Percentiles rank a stretch among this genome's conserved stretches.
Conservation (phyloP, 2,797 vertebrate species). For the Acipenser oxyrinchus region DNA sequence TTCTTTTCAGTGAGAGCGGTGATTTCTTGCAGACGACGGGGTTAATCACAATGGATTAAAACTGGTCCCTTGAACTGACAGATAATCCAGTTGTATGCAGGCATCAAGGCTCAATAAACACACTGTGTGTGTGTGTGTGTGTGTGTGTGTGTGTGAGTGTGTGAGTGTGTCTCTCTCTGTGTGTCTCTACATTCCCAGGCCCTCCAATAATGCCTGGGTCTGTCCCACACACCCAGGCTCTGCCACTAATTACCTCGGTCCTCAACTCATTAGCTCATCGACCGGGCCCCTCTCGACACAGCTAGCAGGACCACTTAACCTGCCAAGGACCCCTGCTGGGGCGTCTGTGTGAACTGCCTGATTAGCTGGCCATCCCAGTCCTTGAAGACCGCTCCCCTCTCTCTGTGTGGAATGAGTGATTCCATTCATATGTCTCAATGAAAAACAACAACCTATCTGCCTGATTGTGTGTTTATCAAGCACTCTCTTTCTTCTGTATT, state of each 20-base stretch:
- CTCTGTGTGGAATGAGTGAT: slow-evolving; percentile 50
- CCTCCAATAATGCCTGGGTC: background rate
- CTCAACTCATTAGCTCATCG: slow-evolving; percentile 28
- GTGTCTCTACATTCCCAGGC: background rate
- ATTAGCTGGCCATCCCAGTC: slow-evolving; percentile 60
- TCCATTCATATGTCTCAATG: slow-evolving; percentile 59
- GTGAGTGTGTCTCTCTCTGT: too few species aligned
- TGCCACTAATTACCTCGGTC: slow-evolving; percentile 73
- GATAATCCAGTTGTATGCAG: too few species aligned
- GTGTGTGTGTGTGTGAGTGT: background rate
- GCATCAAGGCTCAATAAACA: background rate
- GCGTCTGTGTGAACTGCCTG: slow-evolving; percentile 54
- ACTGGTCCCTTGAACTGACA: too few species aligned
- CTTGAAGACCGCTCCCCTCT: slow-evolving; percentile 29
- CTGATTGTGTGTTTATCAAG: too few species aligned
- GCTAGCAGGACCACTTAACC: slow-evolving; percentile 64
- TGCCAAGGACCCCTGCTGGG: slow-evolving; percentile 56
- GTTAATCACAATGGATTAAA: too few species aligned
- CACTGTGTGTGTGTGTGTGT: background rate
- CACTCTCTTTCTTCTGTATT: too few species aligned
- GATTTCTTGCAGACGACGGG: too few species aligned
- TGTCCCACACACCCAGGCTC: slow-evolving; percentile 15
- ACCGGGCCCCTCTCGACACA: slow-evolving; percentile 52
- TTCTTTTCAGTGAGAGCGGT: too few species aligned
- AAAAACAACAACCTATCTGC: slow-evolving; percentile 3